Evolutionary conservation across 2,113 vertebrate species (phyloP).

Genomic region (Notarius quadriscutis): DNA sequence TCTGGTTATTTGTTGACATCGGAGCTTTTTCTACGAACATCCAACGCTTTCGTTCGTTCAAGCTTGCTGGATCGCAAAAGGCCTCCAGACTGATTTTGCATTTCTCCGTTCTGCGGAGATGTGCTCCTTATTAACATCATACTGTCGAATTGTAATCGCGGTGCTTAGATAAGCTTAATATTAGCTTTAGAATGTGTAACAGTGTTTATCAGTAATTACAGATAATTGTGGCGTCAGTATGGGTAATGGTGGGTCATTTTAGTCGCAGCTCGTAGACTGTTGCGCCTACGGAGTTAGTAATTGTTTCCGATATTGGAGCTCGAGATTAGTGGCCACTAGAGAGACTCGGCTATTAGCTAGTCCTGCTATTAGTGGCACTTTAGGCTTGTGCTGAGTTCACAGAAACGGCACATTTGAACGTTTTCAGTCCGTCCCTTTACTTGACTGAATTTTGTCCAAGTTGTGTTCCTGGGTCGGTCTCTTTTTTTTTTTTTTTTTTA

Average conservation of each 20-base stretch:
- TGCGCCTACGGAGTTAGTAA: constrained; percentile 57
- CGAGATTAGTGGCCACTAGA: constrained; percentile 8
- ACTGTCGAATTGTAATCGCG: constrained; percentile 46
- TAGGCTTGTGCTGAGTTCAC: constrained; percentile 14
- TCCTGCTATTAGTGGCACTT: constrained; percentile 66
- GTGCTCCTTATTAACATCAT: neutral
- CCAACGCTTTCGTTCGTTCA: neutral
- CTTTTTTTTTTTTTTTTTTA: neutral
- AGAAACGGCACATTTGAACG: neutral
- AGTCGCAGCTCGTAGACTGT: constrained; percentile 52
- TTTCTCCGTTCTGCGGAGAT: neutral
- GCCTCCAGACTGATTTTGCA: neutral
- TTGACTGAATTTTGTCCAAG: neutral
- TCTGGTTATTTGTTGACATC: no score
- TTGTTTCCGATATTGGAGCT: constrained; percentile 59
- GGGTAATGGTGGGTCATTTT: constrained; percentile 65
- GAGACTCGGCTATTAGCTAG: neutral
- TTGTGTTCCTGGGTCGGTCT: neutral
- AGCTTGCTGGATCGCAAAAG: neutral
- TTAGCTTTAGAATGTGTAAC: constrained; percentile 55
- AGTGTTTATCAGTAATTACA: constrained; percentile 52
- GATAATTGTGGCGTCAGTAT: constrained; percentile 47
- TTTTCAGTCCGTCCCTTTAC: neutral
- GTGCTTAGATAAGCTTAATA: constrained; percentile 49
- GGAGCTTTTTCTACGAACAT: neutral